Conservation (phyloP, 2,113 vertebrate genomes). For the Megaceryle maxima region DNA sequence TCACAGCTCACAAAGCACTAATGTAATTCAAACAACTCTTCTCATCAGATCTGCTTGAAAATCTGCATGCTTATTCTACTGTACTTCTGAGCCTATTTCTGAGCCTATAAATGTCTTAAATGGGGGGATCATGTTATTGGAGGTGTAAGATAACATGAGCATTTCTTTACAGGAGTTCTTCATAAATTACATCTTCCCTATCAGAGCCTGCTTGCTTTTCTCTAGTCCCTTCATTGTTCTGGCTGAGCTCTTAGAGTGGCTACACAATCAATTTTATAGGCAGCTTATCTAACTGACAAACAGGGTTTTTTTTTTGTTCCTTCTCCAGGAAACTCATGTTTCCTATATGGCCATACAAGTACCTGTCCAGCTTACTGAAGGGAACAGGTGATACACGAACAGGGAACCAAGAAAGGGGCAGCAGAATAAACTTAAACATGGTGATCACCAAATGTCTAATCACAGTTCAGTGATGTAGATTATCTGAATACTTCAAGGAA, state of each 20-base stretch:
- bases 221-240: background rate
- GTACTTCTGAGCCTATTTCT: background rate
- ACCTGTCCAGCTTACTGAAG: background rate
- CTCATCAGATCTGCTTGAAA: background rate
- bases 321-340: background rate
- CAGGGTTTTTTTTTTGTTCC: background rate
- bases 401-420: background rate
- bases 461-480: background rate
- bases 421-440: background rate
- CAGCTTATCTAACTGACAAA: background rate
- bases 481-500: background rate
- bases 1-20: background rate
- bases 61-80: background rate
- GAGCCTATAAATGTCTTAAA: background rate
- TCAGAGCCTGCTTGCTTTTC: background rate
- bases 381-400: background rate
- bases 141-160: background rate
- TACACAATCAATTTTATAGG: background rate
- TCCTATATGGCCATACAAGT: background rate
- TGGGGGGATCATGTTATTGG: background rate
- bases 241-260: background rate
- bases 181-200: background rate
- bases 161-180: background rate
- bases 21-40: background rate
- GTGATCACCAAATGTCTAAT: background rate